Evolutionary conservation across 2,888 invertebrate species (phyloP).

Genomic region (Tetanocera ferruginea): DNA sequence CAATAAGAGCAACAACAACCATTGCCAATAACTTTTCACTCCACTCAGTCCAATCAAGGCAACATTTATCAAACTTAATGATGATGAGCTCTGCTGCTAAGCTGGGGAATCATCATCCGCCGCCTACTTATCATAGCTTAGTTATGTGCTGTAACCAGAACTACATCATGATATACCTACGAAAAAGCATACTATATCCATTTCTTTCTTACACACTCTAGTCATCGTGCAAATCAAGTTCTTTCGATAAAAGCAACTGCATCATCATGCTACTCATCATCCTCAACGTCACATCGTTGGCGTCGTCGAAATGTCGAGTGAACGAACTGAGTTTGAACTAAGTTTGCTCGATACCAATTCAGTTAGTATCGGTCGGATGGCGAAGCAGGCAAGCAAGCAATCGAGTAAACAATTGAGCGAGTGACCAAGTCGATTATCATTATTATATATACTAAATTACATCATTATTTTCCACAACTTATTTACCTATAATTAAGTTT

Average conservation of each 20-base stretch:
- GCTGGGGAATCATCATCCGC: background rate
- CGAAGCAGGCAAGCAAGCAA: background rate
- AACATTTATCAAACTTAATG: slow-evolving; percentile 34
- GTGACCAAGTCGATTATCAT: slow-evolving; percentile 19
- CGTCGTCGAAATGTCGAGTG: slow-evolving; percentile 7
- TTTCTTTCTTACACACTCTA: slow-evolving; percentile 19
- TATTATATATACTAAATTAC: slow-evolving; percentile 56
- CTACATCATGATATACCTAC: slow-evolving; percentile 36
- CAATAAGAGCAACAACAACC: slow-evolving; percentile 14
- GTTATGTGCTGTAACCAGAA: slow-evolving; percentile 12
- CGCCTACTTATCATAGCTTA: background rate
- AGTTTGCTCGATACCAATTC: slow-evolving; percentile 14
- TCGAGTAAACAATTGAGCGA: background rate
- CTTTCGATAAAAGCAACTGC: slow-evolving; percentile 1
- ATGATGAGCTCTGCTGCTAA: slow-evolving; percentile 22
- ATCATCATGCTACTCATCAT: slow-evolving; percentile 30
- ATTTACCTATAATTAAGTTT: slow-evolving; percentile 46
- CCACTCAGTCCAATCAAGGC: slow-evolving; percentile 16
- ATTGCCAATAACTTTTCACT: background rate
- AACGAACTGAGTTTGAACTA: slow-evolving; percentile 31
- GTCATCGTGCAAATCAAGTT: no score
- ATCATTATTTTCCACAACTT: slow-evolving; percentile 53
- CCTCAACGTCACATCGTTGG: slow-evolving; percentile 13
- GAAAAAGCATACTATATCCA: slow-evolving; percentile 11
- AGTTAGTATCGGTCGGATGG: slow-evolving; percentile 31